A percentile compares a stretch with the other conserved stretches of the same genome.
Conservation (phyloP, 2,797 vertebrate species). For the Lophotriccus pileatus region DNA sequence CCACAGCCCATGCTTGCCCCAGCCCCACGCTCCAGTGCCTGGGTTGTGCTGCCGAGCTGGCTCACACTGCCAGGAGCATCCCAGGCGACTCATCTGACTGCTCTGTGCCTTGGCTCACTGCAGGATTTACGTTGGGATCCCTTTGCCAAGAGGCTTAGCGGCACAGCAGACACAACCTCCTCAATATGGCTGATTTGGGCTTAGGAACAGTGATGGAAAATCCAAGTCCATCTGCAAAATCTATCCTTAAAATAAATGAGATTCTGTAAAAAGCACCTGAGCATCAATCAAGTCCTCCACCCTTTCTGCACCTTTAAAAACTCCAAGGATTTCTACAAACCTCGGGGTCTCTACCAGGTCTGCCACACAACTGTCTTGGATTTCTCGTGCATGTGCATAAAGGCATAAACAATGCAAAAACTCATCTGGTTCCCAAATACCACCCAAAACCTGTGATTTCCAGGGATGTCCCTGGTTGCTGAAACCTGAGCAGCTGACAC, state of each 20-base stretch:
- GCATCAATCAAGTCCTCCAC: background rate
- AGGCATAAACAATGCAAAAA: background rate
- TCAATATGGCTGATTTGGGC: background rate
- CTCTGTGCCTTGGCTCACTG: background rate
- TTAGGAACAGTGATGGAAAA: background rate
- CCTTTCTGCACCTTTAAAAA: background rate
- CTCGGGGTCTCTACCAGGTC: background rate
- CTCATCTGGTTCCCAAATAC: background rate
- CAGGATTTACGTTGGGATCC: background rate
- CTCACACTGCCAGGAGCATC: background rate
- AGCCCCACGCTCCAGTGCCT: background rate
- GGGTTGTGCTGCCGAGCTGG: background rate
- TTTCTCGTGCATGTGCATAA: background rate
- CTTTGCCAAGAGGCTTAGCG: constrained; percentile 20
- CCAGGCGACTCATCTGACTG: background rate
- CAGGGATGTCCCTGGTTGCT: background rate
- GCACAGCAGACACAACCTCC: background rate
- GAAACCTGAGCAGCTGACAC: background rate
- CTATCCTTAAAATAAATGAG: background rate
- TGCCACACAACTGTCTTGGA: background rate
- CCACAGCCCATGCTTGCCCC: background rate
- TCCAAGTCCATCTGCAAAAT: background rate
- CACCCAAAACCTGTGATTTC: background rate
- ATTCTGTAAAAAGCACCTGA: background rate
- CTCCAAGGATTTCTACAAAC: background rate